Conservation (phyloP, 2,888 invertebrate species). For the Tinea trinotella region DNA sequence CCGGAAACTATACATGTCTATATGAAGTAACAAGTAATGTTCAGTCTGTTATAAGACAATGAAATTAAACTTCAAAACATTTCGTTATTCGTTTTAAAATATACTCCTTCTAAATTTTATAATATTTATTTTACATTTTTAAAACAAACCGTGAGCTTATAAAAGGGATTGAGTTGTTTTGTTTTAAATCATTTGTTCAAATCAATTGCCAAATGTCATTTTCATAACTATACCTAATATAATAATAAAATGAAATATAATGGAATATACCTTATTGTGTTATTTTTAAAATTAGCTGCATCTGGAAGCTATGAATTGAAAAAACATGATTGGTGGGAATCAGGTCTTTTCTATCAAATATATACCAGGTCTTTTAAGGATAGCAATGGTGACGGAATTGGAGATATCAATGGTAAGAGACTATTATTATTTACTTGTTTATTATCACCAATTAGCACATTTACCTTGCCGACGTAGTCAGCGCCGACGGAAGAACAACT, state of each 20-base stretch:
- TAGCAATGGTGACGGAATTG: constrained; percentile 80
- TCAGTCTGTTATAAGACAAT: neutral
- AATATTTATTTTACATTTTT: neutral
- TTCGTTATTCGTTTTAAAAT: neutral
- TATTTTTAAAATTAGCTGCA: neutral
- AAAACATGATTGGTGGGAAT: constrained; percentile 81
- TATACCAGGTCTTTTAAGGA: constrained; percentile 86
- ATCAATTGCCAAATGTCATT: neutral
- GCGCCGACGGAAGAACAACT: no score
- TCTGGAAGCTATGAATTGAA: constrained; percentile 25
- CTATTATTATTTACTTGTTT: neutral
- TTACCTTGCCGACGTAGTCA: no score
- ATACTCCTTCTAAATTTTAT: neutral
- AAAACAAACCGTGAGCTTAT: neutral
- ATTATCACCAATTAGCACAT: no score
- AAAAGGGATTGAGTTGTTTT: neutral
- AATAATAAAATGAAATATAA: neutral
- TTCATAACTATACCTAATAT: neutral
- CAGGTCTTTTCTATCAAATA: constrained; percentile 82
- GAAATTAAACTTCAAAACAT: neutral
- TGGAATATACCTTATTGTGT: neutral
- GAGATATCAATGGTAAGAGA: constrained; percentile 66
- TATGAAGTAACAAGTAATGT: no score
- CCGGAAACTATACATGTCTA: no score
- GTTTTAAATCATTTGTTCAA: neutral